Evolutionary conservation across 2,113 vertebrate species (phyloP), one percentile per base, ranked within the genome.

Genomic region (Peucedramus taeniatus): DNA sequence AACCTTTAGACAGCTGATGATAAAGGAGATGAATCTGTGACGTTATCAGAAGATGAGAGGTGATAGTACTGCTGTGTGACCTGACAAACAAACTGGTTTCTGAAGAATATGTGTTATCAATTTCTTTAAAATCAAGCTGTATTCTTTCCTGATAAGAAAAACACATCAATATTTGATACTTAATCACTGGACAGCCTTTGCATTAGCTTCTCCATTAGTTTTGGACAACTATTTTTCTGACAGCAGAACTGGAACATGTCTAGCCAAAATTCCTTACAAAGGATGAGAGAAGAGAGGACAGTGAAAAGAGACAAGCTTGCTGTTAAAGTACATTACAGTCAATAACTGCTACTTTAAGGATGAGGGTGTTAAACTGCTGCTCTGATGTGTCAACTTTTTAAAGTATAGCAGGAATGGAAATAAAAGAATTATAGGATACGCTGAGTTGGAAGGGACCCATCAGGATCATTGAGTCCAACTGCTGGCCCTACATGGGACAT

Each of bases 1-100:
- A 95, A 81, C 76, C 49, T 92, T 92, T 83, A 80, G 86, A 89
- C 93, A 94, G 91, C 6, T 93, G 94, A 90, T 3, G 2, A 89
- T 96, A 92, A 96, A 94, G 91, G 72, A 94, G 94, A 96, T 92
- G 64, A 94, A 94, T 97, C 83, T 82, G 80, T 68, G 47, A 94
- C 80, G 94, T 97, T 96, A 97, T 96, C 95, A 91, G 89, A 85
- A 94, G 87, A 94, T 83, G 89, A 87, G 76, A 81, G 1, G 1
- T 64, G 64, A 87, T 56, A 74, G 74, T 81, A 83, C 33, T 87
- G 72, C 37, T 86, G 23, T 66, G 83, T 83, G 91, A 95, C 37
- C 49, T 84, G 53, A 82, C 74, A 95, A 91, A 87, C 49, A 91
- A 95, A 69, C 74, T 24, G 9, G 19, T 89, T 83, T 90, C 83